Evolutionary conservation across 2,888 invertebrate species (phyloP).

Genomic region (Belgica antarctica): DNA sequence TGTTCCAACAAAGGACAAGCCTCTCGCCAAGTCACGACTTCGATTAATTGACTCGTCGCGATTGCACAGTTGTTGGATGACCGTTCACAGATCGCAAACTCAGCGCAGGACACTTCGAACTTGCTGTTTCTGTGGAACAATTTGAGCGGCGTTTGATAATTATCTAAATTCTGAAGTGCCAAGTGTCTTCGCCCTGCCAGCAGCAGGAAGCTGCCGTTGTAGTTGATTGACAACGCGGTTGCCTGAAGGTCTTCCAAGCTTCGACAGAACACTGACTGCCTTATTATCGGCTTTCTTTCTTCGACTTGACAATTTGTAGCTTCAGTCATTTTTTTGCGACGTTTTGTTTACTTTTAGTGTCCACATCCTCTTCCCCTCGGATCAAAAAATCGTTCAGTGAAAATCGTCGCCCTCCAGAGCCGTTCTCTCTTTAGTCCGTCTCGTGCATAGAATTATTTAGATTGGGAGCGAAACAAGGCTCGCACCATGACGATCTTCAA

Average conservation of each 20-base stretch:
- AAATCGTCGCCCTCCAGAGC: too few relatives aligned
- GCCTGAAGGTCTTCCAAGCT: conserved; percentile 70
- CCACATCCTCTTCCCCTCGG: not conserved
- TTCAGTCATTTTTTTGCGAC: too few relatives aligned
- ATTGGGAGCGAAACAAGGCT: not conserved
- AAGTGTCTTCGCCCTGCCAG: conserved; percentile 77
- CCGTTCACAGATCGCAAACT: conserved; percentile 82
- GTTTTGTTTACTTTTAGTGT: too few relatives aligned
- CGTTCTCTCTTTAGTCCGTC: too few relatives aligned
- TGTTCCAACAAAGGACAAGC: conserved; percentile 70
- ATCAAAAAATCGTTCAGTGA: not conserved
- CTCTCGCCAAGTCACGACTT: conserved; percentile 77
- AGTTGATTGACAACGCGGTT: conserved; percentile 89
- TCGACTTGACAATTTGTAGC: too few relatives aligned
- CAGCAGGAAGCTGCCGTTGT: conserved; percentile 78
- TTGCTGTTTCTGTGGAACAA: conserved; percentile 86
- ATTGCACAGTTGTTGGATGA: conserved; percentile 82
- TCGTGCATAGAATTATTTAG: too few relatives aligned
- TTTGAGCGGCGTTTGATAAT: conserved; percentile 59
- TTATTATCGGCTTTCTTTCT: conserved; percentile 5
- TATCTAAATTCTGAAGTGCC: conserved; percentile 72
- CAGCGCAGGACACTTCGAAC: conserved; percentile 88
- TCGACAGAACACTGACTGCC: not conserved
- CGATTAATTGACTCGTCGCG: conserved; percentile 81
- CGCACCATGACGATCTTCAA: conserved; percentile 24